Conservation (phyloP, 2,113 vertebrate species). For the Ictidomys tridecemlineatus region DNA sequence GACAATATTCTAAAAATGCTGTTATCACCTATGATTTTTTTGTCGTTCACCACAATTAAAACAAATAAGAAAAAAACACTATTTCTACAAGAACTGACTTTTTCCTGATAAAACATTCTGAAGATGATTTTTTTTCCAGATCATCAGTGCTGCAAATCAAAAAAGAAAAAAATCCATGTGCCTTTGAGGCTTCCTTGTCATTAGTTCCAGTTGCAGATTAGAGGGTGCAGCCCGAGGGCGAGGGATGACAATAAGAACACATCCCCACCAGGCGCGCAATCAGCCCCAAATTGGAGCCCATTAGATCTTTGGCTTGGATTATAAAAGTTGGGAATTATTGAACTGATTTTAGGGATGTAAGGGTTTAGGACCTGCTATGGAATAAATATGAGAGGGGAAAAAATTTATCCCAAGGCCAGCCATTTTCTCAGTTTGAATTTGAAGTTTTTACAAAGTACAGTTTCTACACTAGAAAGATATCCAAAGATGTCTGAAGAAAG, state of each 20-base stretch:
- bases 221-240: not conserved
- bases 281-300: not conserved
- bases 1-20: not conserved
- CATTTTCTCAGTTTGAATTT: slow-evolving; percentile 42
- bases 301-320: not conserved
- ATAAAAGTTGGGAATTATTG: too few relatives aligned
- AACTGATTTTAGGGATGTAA: slow-evolving; percentile 17
- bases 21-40: not conserved
- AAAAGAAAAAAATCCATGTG: not conserved
- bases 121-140: not conserved
- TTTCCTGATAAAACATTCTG: slow-evolving; percentile 7
- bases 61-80: not conserved
- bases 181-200: not conserved
- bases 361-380: not conserved
- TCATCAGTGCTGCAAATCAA: slow-evolving; percentile 18
- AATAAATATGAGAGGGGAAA: not conserved
- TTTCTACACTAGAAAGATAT: not conserved
- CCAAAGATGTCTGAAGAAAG: slow-evolving; percentile 54
- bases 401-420: not conserved
- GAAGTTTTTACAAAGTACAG: slow-evolving; percentile 58
- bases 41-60: not conserved
- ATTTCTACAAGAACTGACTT: not conserved
- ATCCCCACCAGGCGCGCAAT: fast-evolving
- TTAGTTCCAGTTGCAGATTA: not conserved
- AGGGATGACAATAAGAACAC: not conserved